Conservation (phyloP, 2,113 vertebrate species). For the Antechinus flavipes region DNA sequence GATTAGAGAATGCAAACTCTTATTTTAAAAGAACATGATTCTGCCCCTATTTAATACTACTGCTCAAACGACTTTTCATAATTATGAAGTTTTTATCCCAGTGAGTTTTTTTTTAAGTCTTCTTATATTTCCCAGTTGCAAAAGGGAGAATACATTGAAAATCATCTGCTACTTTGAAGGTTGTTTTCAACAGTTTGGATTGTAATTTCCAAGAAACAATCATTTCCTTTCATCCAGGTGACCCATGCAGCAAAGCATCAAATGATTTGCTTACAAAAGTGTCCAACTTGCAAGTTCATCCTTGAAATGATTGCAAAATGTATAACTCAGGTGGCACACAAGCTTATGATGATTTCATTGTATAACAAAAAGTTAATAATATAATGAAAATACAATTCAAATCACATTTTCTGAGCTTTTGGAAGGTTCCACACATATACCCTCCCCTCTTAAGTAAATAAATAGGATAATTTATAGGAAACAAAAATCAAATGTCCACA, state of each 20-base stretch:
- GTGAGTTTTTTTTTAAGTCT: constrained; percentile 60
- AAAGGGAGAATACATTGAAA: constrained; percentile 74
- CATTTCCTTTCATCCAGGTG: constrained; percentile 59
- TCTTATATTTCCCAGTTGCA: constrained; percentile 70
- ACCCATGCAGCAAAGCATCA: constrained; percentile 70
- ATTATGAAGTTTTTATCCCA: constrained; percentile 75
- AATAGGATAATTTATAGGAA: constrained; percentile 66
- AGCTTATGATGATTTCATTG: constrained; percentile 76
- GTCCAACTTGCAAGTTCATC: constrained; percentile 74
- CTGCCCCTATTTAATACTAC: constrained; percentile 74
- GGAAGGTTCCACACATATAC: constrained; percentile 40
- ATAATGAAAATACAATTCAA: constrained; percentile 73
- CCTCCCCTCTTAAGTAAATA: constrained; percentile 27
- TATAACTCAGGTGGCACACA: constrained; percentile 68
- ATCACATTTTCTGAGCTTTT: constrained; percentile 77
- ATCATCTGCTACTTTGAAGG: constrained; percentile 71
- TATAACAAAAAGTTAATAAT: constrained; percentile 74
- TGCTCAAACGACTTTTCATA: constrained; percentile 77
- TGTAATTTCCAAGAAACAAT: constrained; percentile 76
- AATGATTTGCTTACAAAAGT: constrained; percentile 61
- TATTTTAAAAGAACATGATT: constrained; percentile 76
- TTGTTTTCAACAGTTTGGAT: constrained; percentile 65
- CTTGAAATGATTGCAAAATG: constrained; percentile 72
- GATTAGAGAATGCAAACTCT: constrained; percentile 67
- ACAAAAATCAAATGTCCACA: constrained; percentile 54